Base-by-base conservation (phyloP, 2,113 vertebrate genomes). In the Pipra filicauda region DNA sequence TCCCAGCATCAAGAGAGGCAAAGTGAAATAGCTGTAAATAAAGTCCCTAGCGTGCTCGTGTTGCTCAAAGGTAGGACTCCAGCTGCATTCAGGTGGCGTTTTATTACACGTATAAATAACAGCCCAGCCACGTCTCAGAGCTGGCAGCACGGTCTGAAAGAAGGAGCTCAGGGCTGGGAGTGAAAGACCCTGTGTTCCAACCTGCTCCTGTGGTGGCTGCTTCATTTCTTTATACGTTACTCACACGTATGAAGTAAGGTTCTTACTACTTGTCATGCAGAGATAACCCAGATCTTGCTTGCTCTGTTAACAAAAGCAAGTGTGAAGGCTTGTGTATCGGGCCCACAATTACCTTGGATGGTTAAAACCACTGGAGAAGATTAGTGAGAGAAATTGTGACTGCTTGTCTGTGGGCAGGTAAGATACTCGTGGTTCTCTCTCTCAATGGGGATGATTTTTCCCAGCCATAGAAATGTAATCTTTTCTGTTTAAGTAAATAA, bases 101-200 rank as follows among this genome's bases (percentile, higher is more conserved):
- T 96, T 92, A 93, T 94, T 95, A 66, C 13, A 0, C 1, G 0
- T 78, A 71, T 86, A 95, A 95, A 88, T 90, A 95, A 95, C 64
- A 95, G 8, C 18, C 62, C 35, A 2, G 1, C 17, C 19, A 21
- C 0, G 2, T 76, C 85, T 91, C 59, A 19, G 61, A 54, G 64
- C 59, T 86, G 78, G 74, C 88, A 85, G 58, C 76, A 43, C 0
- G 0, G 37, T 49, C 83, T 92, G 79, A 31, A 75, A 70, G 88
- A 88, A 81, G 85, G 69, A 75, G 66, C 43, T 85, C 64, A 16
- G 46, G 35, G 74, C 41, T 0, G 0, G 65, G 54, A 58, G 65
- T 81, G 74, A 95, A 96, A 96, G 93, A 85, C 48, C 43, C 65
- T 92, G 94, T 91, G 89, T 95, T 97, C 72, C 66, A 89, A 84